A percentile compares a stretch with the other conserved stretches of the same genome.
phyloP scores from a whole-genome alignment of 2,797 vertebrate species.

The Fistularia tabacaria region DNA sequence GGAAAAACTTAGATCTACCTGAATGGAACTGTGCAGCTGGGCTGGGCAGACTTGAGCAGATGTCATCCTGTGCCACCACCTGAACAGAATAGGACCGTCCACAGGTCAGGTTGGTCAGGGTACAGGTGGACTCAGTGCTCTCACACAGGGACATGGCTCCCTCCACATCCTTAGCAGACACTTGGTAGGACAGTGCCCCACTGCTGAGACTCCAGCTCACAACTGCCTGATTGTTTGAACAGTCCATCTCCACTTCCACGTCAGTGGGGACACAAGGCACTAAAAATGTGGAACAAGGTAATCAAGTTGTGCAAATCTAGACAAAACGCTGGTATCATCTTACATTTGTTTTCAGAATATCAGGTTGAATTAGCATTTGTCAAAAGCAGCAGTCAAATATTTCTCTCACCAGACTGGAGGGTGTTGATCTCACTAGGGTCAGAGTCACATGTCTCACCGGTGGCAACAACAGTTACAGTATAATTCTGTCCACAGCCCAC shows the following conservation, averaged over 20 bases:
- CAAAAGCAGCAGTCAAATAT: too few species aligned
- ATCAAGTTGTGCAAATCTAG: not conserved
- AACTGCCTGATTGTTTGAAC: slow-evolving; percentile 51
- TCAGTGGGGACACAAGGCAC: slow-evolving; percentile 74
- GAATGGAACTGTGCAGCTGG: slow-evolving; percentile 43
- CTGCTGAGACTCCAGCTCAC: slow-evolving; percentile 69
- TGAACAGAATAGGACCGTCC: slow-evolving; percentile 64
- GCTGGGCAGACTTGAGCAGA: slow-evolving; percentile 74
- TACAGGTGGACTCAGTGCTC: slow-evolving; percentile 38
- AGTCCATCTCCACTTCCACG: slow-evolving; percentile 55
- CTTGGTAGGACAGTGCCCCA: slow-evolving; percentile 66
- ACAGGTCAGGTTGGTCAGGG: slow-evolving; percentile 64
- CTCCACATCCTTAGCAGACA: slow-evolving; percentile 31
- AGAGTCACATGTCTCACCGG: slow-evolving; percentile 62
- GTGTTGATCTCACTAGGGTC: slow-evolving; percentile 46
- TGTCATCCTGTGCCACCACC: slow-evolving; percentile 62
- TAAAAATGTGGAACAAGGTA: slow-evolving; percentile 45
- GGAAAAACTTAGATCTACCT: slow-evolving; percentile 54
- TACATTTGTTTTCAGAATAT: too few species aligned
- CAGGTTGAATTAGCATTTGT: too few species aligned
- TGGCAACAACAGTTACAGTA: slow-evolving; percentile 67
- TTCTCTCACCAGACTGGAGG: slow-evolving; percentile 68
- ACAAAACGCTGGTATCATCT: too few species aligned
- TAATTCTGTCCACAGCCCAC: slow-evolving; percentile 72
- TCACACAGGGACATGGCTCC: slow-evolving; percentile 45